Base-by-base conservation (phyloP, 92 coral and sea anemone genomes). In the Scolanthus callimorphus region DNA sequence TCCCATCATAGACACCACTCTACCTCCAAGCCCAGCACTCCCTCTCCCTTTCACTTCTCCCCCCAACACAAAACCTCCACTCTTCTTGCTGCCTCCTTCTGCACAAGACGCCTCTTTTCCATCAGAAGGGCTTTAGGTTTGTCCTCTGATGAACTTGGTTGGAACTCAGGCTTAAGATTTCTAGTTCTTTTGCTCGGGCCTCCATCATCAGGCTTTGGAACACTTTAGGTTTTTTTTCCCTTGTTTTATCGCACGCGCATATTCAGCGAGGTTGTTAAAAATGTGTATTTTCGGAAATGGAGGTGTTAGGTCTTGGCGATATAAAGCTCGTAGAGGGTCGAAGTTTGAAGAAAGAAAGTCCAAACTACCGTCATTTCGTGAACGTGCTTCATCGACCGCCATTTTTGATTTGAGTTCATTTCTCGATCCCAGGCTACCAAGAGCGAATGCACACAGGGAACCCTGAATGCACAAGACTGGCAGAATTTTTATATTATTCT, bases 241-340 rank as follows among this genome's bases (percentile, higher is more conserved):
- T 28, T 59, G 89, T 49, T 84, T 84, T 39, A 92, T 79, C 31
- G 77, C 80, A 12, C 79, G 70, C 9, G 96, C 94, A 70, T 92
- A 92, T 62, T 88, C 94, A 27, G 75, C 88, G 17, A 92, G 77
- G 59, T 84, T 92, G 51, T 92, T 92, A 21, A 88, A 88, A 54
- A 88, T 57, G 25, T 78, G 85, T 28, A 89, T 90, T 60, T 81
- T 92, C 22, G 90, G 90, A 28, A 92, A 67, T 27, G 96, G 98
- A 45, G 98, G 94, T 29, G 77, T 84, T 3, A 92, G 76, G 19
- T 63, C 62, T 31, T 41, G 49, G 12, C 70, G 49, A 55, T 92
- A 92, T 31, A 92, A 81, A 24, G 96, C 98, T 62, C 61, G 67
- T 25, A 84, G 73, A 9, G 98, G 77, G 57, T 92, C 91, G 60